Base-by-base conservation (phyloP, 2,797 vertebrate genomes). In the Phrynocephalus guinanensis region DNA sequence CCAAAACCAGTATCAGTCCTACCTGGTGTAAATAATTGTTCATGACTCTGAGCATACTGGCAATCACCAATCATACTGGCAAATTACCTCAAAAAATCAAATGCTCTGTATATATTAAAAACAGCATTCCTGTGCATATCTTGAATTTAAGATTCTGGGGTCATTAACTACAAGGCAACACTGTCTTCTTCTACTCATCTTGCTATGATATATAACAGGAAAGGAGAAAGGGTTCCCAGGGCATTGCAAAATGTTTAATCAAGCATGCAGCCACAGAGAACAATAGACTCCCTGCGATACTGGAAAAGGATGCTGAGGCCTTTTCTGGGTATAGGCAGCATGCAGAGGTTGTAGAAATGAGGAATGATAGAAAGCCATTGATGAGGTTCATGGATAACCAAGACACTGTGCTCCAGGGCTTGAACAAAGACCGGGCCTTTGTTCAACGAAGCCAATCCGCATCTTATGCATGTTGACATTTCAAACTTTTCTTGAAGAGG, bases 221-320 rank as follows among this genome's bases (percentile, higher is more conserved):
- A 76, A 76, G 44, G 44, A 76, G 73, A 76, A 76, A 76, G 6
- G 38, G 73, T 76, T 76, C 73, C 73, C 73, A 76, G 48, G 73
- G 44, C 73, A 76, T 76, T 76, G 73, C 73, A 76, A 44, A 76
- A 76, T 26, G 73, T 22, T 10, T 76, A 76, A 76, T 76, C 38
- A 76, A 76, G 73, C 73, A 76, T 76, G 73, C 44, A 76, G 24
- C 73, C 73, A 48, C 38, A 76, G 44, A 76, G 73, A 48, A 76
- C 73, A 76, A 76, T 76, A 48, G 73, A 76, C 33, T 76, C 44
- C 73, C 44, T 76, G 22, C 73, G 48, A 44, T 26, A 38, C 44
- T 76, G 73, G 38, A 76, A 44, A 48, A 76, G 38, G 73, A 76
- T 76, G 38, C 20, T 48, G 73, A 76, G 73, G 73, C 73, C 73